Evolutionary conservation across 2,888 invertebrate genomes (phyloP), one percentile per base, ranked within the genome.

Genomic region (Acleris cristana): DNA sequence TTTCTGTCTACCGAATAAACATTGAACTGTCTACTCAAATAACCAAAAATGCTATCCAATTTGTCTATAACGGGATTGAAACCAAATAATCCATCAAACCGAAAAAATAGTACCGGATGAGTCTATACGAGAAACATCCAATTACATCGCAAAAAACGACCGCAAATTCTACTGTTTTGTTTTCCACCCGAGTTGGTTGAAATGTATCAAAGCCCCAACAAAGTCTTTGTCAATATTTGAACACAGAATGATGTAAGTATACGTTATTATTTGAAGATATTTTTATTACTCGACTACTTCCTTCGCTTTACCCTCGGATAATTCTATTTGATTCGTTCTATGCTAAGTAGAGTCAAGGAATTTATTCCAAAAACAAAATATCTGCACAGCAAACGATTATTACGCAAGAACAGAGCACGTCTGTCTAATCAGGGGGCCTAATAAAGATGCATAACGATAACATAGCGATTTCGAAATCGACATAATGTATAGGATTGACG

Each of bases 71-170:
- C 54, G 48, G 48, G 54, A 65, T 60, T 55, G 60, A 63, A 40
- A 60, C 65, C 26, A 44, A 44, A 2, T 49, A 48, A 65, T 60
- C 65, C 21, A 60, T 59, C 49, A 49, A 8, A 51, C 49, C 44
- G 44, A 49, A 40, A 51, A 60, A 60, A 8, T n/a, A 19, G 34
- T 49, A 44, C 49, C 59, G 49, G 23, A 55, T 30, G 30, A 18
- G 16, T 49, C 49, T 55, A 51, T 60, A 19, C 60, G 44, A 60
- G 60, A 60, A 44, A 55, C 65, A 55, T 55, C 51, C 65, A 65
- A 60, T 65, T 65, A 56, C 65, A 26, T 18, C 12, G n/a, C 26
- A 59, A 60, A 55, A 54, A 55, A 65, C 55, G 45, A 63, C 48
- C 30, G 49, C 55, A 21, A 16, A 59, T 54, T 14, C 34, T 23